Evolutionary conservation across 2,888 invertebrate genomes (phyloP).

Genomic region (Acronicta psi): DNA sequence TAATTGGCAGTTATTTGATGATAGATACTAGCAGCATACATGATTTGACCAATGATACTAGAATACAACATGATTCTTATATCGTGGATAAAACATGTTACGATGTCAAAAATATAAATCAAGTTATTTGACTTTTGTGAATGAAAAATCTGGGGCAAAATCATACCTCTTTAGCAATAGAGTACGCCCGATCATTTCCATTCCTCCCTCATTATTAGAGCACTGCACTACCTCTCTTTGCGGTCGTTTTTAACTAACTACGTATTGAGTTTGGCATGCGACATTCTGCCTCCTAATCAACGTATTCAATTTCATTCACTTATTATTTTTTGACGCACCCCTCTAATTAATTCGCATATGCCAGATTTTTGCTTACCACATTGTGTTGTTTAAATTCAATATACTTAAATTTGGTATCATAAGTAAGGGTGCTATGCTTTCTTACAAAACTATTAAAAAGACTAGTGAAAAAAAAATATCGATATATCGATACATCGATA

Average conservation of each 20-base stretch:
- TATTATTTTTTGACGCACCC: conserved; percentile 77
- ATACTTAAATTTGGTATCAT: no score
- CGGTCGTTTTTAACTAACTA: conserved; percentile 81
- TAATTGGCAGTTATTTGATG: no score
- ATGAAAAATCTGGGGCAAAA: neutral
- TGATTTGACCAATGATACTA: no score
- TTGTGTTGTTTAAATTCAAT: neutral
- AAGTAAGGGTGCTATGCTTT: no score
- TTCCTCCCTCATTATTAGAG: conserved; percentile 1
- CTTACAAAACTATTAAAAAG: no score
- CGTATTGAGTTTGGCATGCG: conserved; percentile 69
- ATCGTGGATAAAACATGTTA: no score
- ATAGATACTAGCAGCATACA: no score
- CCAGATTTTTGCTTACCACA: conserved; percentile 65
- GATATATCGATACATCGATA: no score
- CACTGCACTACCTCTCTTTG: conserved; percentile 30
- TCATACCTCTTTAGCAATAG: no score
- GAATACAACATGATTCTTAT: no score
- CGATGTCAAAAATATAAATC: no score
- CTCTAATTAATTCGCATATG: conserved; percentile 74
- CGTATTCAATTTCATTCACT: conserved; percentile 83
- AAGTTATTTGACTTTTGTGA: neutral
- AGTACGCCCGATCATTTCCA: neutral
- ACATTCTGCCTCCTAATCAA: conserved; percentile 74
- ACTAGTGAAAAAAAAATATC: no score